These are phyloP conservation scores for Ophion ellenae DNA, from an alignment of 2,888 invertebrate genomes.

Conservation along the genomic window DNA sequence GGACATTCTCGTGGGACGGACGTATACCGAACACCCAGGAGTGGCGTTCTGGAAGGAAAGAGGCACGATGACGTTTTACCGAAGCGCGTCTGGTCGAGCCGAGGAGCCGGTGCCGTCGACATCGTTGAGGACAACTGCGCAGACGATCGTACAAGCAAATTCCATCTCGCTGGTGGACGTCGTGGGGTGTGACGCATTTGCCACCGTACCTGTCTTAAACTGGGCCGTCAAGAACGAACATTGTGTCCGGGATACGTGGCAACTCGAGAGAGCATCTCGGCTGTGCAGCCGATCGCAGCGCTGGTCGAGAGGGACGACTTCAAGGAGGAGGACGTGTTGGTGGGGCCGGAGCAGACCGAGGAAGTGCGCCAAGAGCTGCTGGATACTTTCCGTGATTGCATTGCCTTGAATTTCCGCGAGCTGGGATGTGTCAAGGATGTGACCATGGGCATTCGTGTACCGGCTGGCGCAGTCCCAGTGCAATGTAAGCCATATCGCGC, in stretches of 20 bases:
- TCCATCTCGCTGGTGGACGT: not conserved
- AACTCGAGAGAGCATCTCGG: not conserved
- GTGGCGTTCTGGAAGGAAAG: constrained; percentile 23
- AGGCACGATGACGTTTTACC: not conserved
- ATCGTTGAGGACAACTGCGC: not conserved
- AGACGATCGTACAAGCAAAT: not conserved
- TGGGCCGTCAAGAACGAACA: not conserved
- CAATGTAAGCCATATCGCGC: constrained; percentile 32
- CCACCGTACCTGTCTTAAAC: not conserved
- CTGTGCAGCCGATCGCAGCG: not conserved
- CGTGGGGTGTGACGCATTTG: not conserved
- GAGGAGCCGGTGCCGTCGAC: not conserved
- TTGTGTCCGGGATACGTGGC: not conserved
- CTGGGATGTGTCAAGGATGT: not conserved
- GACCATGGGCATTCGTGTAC: not conserved
- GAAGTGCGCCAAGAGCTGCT: not conserved
- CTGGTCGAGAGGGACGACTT: not conserved
- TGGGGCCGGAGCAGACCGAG: not conserved
- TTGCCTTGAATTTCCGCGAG: not conserved
- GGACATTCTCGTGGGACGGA: constrained; percentile 25
- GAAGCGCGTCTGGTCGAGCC: no score
- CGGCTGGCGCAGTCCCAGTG: not conserved
- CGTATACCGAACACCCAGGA: not conserved
- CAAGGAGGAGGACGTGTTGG: not conserved
- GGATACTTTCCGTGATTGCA: not conserved